Evolutionary conservation across 2,797 vertebrate genomes (phyloP).

Genomic region (Loriculus beryllinus): DNA sequence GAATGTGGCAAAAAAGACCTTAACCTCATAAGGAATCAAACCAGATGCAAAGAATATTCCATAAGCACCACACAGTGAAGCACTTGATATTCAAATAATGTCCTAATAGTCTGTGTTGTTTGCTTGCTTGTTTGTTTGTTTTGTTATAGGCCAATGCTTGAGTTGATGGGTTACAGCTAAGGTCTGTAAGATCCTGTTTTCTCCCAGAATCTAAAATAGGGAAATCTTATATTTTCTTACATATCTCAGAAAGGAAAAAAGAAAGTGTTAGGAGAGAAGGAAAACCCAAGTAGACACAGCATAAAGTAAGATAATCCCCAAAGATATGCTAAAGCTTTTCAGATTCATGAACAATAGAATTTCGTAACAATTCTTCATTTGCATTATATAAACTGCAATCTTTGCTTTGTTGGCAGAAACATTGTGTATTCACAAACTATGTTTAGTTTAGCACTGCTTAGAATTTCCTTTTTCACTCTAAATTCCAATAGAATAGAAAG

Average conservation of each 20-base stretch:
- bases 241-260: neutral
- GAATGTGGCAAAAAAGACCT: neutral
- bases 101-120: neutral
- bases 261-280: neutral
- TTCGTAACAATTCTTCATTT: constrained; percentile 37
- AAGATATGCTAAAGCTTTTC: constrained; percentile 1
- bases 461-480: constrained; percentile 48
- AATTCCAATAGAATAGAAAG: constrained; percentile 47
- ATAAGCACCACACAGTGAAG: neutral
- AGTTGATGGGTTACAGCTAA: neutral
- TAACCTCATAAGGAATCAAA: neutral
- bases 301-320: neutral
- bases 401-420: constrained; percentile 29
- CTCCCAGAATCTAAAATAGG: neutral
- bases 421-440: constrained; percentile 42
- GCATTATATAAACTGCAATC: constrained; percentile 38
- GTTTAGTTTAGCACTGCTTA: constrained; percentile 21
- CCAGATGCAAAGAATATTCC: neutral
- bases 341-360: neutral
- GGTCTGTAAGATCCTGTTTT: neutral
- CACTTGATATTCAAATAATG: neutral
- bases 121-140: neutral
- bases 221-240: neutral
- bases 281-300: neutral
- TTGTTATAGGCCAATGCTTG: neutral